Evolutionary conservation across 2,113 vertebrate species (phyloP).

Genomic region (Prionailurus viverrinus): DNA sequence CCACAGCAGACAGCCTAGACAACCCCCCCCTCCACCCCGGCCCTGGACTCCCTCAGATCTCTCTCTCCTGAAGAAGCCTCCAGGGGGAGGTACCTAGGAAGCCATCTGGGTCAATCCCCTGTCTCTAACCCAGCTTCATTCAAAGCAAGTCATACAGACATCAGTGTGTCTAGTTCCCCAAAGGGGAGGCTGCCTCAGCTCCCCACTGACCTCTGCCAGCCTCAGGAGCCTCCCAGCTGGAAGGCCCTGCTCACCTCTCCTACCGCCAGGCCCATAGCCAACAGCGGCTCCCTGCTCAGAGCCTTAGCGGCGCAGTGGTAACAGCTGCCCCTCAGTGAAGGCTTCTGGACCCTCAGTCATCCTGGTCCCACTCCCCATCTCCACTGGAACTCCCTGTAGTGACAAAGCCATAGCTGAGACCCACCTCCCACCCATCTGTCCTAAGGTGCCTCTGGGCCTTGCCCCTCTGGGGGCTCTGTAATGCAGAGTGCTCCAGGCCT

Average conservation of each 20-base stretch:
- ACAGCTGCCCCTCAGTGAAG: not conserved
- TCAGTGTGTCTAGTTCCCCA: not conserved
- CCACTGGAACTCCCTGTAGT: not conserved
- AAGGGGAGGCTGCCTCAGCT: not conserved
- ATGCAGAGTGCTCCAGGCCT: not conserved
- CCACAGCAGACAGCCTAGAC: not conserved
- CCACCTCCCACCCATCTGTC: not conserved
- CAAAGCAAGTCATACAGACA: not conserved
- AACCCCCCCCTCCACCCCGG: fast-evolving
- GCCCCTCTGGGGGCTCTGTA: not conserved
- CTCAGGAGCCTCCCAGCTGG: not conserved
- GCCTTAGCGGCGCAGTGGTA: not conserved
- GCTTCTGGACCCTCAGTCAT: not conserved
- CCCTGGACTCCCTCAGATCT: not conserved
- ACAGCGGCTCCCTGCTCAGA: not conserved
- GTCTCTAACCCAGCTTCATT: not conserved
- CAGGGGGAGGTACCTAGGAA: not conserved
- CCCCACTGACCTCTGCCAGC: not conserved
- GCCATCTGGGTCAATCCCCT: not conserved
- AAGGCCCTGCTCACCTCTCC: not conserved
- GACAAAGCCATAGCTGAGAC: not conserved
- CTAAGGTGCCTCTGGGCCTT: not conserved
- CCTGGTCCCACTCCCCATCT: not conserved
- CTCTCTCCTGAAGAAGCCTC: not conserved
- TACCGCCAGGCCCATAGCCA: not conserved